Evolutionary conservation across 2,113 vertebrate genomes (phyloP).

Genomic region (Calidris pygmaea): DNA sequence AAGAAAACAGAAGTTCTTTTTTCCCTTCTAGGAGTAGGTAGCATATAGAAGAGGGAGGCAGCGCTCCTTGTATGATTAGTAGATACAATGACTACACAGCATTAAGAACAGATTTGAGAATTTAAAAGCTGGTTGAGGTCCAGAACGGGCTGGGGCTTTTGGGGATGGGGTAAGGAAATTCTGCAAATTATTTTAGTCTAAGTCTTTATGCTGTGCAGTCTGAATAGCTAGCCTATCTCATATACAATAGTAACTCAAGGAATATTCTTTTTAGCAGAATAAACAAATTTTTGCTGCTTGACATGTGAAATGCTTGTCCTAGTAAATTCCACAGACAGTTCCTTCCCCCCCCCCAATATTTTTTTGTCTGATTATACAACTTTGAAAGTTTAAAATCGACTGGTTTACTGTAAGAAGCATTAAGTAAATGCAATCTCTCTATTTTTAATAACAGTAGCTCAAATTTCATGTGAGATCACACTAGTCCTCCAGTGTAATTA

Average conservation of each 20-base stretch:
- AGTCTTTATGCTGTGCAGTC: background rate
- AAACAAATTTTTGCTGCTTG: slow-evolving; percentile 27
- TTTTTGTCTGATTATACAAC: slow-evolving; percentile 58
- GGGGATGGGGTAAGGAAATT: background rate
- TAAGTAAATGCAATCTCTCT: slow-evolving; percentile 71
- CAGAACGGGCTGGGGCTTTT: background rate
- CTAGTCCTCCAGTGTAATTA: slow-evolving; percentile 70
- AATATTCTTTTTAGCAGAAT: slow-evolving; percentile 32
- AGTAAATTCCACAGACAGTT: slow-evolving; percentile 17
- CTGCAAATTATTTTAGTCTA: background rate
- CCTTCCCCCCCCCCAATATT: background rate
- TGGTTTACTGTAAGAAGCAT: slow-evolving; percentile 69
- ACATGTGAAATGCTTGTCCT: slow-evolving; percentile 29
- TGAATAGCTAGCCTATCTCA: background rate
- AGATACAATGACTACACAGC: background rate
- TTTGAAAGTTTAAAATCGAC: slow-evolving; percentile 64
- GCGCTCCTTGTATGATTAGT: background rate
- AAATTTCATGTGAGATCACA: slow-evolving; percentile 72
- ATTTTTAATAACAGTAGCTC: slow-evolving; percentile 73
- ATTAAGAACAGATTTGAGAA: background rate
- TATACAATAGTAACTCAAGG: background rate
- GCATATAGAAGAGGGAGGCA: background rate
- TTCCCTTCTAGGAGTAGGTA: background rate
- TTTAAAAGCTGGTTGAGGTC: slow-evolving; percentile 1
- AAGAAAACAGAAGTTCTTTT: background rate